Evolutionary conservation across 2,113 vertebrate genomes (phyloP).

Genomic region (Psophia crepitans): DNA sequence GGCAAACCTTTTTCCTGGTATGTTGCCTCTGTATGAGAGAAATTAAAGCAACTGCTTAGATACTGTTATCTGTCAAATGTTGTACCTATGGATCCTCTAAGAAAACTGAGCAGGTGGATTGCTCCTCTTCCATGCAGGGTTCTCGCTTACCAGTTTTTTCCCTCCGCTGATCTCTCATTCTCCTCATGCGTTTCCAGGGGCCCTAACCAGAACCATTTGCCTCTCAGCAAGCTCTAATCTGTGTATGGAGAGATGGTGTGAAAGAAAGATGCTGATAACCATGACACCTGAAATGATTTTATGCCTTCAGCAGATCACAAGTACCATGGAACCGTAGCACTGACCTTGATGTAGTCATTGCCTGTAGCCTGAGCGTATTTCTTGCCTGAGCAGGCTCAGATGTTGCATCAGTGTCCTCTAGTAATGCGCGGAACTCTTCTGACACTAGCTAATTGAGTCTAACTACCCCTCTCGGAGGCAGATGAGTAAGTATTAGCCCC

Average conservation of each 20-base stretch:
- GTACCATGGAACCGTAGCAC: neutral
- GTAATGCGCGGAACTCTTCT: neutral
- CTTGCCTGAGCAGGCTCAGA: neutral
- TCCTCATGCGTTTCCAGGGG: neutral
- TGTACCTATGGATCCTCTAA: neutral
- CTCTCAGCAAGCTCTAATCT: neutral
- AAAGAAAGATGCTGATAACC: neutral
- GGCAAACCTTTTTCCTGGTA: neutral
- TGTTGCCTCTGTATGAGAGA: neutral
- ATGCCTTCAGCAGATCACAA: neutral
- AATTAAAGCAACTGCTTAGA: neutral
- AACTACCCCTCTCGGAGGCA: neutral
- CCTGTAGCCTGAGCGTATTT: neutral
- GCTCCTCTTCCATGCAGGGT: neutral
- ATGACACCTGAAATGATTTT: neutral
- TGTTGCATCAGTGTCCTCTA: neutral
- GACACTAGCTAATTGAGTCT: neutral
- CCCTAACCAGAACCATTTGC: neutral
- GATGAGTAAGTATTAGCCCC: neutral
- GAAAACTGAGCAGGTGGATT: neutral
- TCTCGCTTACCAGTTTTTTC: neutral
- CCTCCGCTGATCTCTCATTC: neutral
- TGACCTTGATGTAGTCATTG: neutral
- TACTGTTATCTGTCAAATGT: neutral
- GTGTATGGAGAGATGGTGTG: neutral